Evolutionary conservation across 2,113 vertebrate species (phyloP).

Genomic region (Pangasianodon gigas): DNA sequence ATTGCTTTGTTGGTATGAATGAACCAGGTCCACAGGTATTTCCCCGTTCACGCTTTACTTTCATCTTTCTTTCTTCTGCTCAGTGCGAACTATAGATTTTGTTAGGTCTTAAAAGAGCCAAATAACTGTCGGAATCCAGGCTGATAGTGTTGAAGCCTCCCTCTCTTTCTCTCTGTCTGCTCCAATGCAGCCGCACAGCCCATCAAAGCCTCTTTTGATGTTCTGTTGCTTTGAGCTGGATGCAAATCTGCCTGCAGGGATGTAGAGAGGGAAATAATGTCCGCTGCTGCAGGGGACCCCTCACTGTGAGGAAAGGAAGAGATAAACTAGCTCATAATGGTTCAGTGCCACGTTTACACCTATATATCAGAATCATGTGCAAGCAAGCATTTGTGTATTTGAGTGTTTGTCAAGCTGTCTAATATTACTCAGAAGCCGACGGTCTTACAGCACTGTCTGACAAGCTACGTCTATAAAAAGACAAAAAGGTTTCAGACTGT

Average conservation of each 20-base stretch:
- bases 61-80: slow-evolving; percentile 15
- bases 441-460: not conserved
- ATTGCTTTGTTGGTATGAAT: slow-evolving; percentile 26
- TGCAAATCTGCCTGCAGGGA: slow-evolving; percentile 51
- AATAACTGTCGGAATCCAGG: slow-evolving; percentile 42
- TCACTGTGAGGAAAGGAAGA: not conserved
- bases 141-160: not conserved
- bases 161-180: slow-evolving; percentile 29
- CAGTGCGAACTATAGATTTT: slow-evolving; percentile 30
- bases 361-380: not conserved
- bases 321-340: not conserved
- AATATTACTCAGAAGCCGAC: not conserved
- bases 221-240: slow-evolving; percentile 50
- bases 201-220: slow-evolving; percentile 56
- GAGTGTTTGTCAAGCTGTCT: not conserved
- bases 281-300: slow-evolving; percentile 7
- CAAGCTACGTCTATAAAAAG: not conserved
- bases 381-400: not conserved
- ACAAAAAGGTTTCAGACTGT: not conserved
- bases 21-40: slow-evolving; percentile 8
- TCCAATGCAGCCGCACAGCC: slow-evolving; percentile 24
- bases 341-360: not conserved
- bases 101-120: slow-evolving; percentile 37
- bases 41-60: not conserved
- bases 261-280: slow-evolving; percentile 22